These are phyloP conservation scores for Smutsia temminckii DNA, from an alignment of 2,797 vertebrate species.

Conservation along the genomic window DNA sequence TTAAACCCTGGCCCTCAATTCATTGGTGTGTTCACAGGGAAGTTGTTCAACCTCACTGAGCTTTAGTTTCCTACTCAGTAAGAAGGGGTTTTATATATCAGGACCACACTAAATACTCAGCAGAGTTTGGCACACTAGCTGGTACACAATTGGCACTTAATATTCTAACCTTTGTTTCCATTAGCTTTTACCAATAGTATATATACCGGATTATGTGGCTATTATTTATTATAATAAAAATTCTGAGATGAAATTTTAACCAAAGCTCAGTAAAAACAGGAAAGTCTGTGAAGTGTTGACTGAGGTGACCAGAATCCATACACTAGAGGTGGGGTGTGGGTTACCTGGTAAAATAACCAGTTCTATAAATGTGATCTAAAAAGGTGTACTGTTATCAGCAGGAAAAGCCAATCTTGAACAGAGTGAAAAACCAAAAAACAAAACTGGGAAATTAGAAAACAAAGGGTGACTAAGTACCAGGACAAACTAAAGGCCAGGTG, in stretches of 20 bases:
- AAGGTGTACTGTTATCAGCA: not conserved
- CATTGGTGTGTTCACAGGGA: not conserved
- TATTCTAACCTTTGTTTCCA: not conserved
- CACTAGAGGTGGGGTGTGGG: not conserved
- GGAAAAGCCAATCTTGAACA: slow-evolving; percentile 30
- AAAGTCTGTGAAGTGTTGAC: not conserved
- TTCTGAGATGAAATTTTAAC: slow-evolving; percentile 17
- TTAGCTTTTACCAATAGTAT: not conserved
- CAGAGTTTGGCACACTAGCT: not conserved
- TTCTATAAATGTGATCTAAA: slow-evolving; percentile 1
- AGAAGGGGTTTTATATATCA: not conserved
- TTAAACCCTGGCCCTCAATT: not conserved
- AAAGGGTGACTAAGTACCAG: slow-evolving; percentile 18
- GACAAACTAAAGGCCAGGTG: not conserved
- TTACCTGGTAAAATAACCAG: not conserved
- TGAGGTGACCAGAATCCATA: not conserved
- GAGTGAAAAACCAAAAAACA: not conserved
- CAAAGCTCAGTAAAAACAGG: not conserved
- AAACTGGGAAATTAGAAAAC: not conserved
- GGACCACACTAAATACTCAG: not conserved
- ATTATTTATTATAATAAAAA: not conserved
- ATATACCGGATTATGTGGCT: not conserved
- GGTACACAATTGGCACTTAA: not conserved
- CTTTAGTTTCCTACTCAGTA: not conserved
- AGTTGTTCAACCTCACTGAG: not conserved